These are phyloP conservation scores for Dromaius novaehollandiae DNA, from an alignment of 2,113 vertebrate genomes.

Conservation along the genomic window DNA sequence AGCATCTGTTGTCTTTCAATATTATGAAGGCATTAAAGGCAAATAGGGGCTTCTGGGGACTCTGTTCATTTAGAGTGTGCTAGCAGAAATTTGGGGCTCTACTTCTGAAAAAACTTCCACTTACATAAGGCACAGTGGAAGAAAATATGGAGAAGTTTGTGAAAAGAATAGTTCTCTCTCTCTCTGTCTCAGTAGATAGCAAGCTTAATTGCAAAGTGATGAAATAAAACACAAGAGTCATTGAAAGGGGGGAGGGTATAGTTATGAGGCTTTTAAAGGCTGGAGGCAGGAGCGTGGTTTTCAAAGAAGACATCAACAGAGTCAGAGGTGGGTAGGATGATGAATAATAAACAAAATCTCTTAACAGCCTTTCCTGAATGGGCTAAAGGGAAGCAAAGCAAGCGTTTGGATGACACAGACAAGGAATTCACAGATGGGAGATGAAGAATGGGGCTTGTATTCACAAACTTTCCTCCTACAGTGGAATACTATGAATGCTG, in stretches of 20 bases:
- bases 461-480: neutral
- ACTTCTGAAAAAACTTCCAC: neutral
- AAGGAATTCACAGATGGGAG: neutral
- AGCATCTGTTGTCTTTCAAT: neutral
- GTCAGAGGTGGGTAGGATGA: neutral
- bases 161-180: neutral
- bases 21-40: neutral
- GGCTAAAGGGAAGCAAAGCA: neutral
- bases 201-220: neutral
- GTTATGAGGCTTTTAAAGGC: neutral
- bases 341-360: neutral
- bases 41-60: neutral
- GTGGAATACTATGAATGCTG: neutral
- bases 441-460: neutral
- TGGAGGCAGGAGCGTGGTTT: neutral
- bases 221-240: neutral
- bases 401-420: neutral
- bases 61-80: neutral
- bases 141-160: neutral
- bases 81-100: neutral
- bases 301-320: neutral
- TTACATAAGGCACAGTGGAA: neutral
- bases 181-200: neutral
- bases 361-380: neutral
- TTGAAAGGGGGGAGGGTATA: neutral